Conservation (phyloP, 1,140 invertebrate genomes). For the Tetranychus urticae region DNA sequence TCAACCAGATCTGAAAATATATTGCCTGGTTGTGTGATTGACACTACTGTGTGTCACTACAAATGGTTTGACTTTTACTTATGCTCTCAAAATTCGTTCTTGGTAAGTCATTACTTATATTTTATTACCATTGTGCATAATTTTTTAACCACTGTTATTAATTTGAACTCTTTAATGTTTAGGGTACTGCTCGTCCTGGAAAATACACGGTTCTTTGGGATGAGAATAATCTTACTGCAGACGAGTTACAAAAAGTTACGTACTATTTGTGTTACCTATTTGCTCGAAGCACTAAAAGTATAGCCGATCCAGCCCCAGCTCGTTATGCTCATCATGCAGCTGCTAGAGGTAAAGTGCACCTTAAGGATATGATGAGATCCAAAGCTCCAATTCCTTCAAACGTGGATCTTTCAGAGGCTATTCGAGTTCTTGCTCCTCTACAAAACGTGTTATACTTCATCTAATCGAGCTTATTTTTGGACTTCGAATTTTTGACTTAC, state of each 20-base stretch:
- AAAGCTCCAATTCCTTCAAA: background rate
- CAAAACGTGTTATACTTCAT: too few species aligned
- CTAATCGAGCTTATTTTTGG: too few species aligned
- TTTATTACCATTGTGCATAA: background rate
- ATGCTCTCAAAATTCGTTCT: conserved; percentile 25
- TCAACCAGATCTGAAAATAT: conserved; percentile 31
- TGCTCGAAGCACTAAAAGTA: conserved; percentile 10
- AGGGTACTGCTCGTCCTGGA: conserved; percentile 10
- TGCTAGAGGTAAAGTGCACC: conserved; percentile 29
- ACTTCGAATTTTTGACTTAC: too few species aligned
- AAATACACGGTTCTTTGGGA: conserved; percentile 13
- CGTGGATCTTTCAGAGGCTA: background rate
- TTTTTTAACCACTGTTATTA: background rate
- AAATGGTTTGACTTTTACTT: conserved; percentile 61
- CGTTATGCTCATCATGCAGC: conserved; percentile 45
- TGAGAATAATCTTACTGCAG: conserved; percentile 11
- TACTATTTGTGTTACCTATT: conserved; percentile 14
- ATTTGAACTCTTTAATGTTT: conserved; percentile 16
- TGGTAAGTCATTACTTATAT: background rate
- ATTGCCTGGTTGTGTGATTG: conserved; percentile 55
- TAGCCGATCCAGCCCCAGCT: conserved; percentile 15
- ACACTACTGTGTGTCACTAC: conserved; percentile 50
- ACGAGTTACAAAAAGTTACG: conserved; percentile 13
- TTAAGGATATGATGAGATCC: background rate
- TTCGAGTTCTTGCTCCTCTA: too few species aligned